Conservation (phyloP, 1,140 invertebrate species). For the Globodera ellingtonae region DNA sequence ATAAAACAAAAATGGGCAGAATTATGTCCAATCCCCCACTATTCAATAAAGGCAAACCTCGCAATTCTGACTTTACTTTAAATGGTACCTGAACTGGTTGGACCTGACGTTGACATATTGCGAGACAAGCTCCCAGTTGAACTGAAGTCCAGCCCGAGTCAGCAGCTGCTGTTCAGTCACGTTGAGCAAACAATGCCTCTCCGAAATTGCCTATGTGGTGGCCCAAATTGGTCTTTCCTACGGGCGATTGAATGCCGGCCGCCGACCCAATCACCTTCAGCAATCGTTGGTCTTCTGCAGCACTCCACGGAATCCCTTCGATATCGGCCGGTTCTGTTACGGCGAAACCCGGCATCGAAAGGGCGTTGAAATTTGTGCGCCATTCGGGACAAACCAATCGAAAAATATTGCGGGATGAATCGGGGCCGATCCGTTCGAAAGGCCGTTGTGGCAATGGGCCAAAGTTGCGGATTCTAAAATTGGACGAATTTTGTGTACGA, state of each 20-base stretch:
- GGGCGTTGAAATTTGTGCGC: slow-evolving; percentile 12
- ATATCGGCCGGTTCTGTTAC: slow-evolving; percentile 27
- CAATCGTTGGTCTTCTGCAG: slow-evolving; percentile 31
- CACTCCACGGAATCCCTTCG: slow-evolving; percentile 34
- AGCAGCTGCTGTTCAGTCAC: not conserved
- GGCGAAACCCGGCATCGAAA: not conserved
- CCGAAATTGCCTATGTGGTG: not conserved
- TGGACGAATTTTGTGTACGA: not conserved
- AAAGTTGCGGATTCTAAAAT: slow-evolving; percentile 7
- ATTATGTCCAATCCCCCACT: too few species aligned
- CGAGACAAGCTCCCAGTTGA: slow-evolving; percentile 44
- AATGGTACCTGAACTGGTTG: slow-evolving; percentile 19
- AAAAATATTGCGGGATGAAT: slow-evolving; percentile 13
- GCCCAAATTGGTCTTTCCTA: not conserved
- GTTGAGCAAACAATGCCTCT: slow-evolving; percentile 4
- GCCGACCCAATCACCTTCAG: slow-evolving; percentile 18
- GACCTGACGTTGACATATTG: slow-evolving; percentile 32
- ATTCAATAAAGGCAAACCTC: too few species aligned
- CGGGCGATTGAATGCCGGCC: not conserved
- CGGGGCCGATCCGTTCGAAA: not conserved
- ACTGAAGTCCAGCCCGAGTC: slow-evolving; percentile 7
- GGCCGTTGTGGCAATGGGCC: slow-evolving; percentile 12
- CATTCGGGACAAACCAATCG: slow-evolving; percentile 25
- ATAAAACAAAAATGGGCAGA: too few species aligned
- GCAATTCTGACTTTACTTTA: slow-evolving; percentile 28